Conservation (phyloP, 1,140 invertebrate genomes). For the Zaprionus capensis region DNA sequence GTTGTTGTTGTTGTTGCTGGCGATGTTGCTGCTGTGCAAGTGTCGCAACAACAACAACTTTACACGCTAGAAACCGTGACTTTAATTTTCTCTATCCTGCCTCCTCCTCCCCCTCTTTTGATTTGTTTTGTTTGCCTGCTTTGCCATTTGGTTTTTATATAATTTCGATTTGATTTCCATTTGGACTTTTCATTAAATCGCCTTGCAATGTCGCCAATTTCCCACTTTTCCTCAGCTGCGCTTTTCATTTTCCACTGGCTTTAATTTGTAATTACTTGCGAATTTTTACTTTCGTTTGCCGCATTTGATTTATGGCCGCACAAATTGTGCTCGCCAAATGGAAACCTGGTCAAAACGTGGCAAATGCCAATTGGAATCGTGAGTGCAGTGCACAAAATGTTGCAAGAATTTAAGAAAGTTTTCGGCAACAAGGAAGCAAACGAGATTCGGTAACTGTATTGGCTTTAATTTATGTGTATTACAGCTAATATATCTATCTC, state of each 20-base stretch:
- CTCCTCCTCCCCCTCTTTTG: slow-evolving; percentile 41
- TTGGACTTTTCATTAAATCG: slow-evolving; percentile 79
- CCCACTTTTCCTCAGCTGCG: slow-evolving; percentile 18
- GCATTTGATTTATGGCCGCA: slow-evolving; percentile 72
- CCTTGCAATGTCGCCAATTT: slow-evolving; percentile 70
- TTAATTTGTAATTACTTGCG: slow-evolving; percentile 80
- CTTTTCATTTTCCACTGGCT: slow-evolving; percentile 39
- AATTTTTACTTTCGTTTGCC: slow-evolving; percentile 77
- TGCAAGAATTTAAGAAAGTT: slow-evolving; percentile 52
- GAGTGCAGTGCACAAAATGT: slow-evolving; percentile 53
- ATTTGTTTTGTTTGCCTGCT: slow-evolving; percentile 64
- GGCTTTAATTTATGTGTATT: background rate
- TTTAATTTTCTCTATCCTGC: slow-evolving; percentile 73
- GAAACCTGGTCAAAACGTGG: slow-evolving; percentile 60
- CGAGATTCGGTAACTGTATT: background rate
- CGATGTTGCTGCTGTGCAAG: slow-evolving; percentile 54
- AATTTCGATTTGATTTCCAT: slow-evolving; percentile 75
- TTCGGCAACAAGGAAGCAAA: slow-evolving; percentile 15
- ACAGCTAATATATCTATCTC: background rate
- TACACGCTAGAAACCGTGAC: slow-evolving; percentile 81
- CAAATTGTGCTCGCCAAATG: slow-evolving; percentile 49
- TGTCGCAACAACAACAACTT: slow-evolving; percentile 72
- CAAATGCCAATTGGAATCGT: slow-evolving; percentile 72
- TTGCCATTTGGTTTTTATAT: slow-evolving; percentile 63
- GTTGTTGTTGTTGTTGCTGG: slow-evolving; percentile 46